phyloP scores from a whole-genome alignment of 2,888 invertebrate species.

The Tridacna crocea region DNA sequence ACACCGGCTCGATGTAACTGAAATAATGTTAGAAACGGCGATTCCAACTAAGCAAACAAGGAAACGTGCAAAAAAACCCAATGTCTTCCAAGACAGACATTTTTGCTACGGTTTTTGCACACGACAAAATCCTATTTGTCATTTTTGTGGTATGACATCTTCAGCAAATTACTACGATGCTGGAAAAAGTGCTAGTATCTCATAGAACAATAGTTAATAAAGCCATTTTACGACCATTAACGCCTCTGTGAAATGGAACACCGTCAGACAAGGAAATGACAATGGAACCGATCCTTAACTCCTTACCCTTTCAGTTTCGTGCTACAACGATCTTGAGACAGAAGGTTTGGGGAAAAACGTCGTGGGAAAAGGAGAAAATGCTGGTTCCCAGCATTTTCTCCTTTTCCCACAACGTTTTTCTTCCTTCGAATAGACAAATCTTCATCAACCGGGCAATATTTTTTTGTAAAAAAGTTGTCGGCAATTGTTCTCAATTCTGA shows the following conservation, averaged over 20 bases:
- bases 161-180: background rate
- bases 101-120: background rate
- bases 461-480: too few relatives aligned
- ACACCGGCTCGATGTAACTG: too few relatives aligned
- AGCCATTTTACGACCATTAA: constrained; percentile 26
- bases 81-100: too few relatives aligned
- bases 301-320: too few relatives aligned
- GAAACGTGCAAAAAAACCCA: too few relatives aligned
- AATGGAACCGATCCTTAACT: background rate
- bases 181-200: background rate
- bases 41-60: too few relatives aligned
- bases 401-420: background rate
- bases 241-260: background rate
- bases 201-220: constrained; percentile 14
- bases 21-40: too few relatives aligned
- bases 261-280: background rate
- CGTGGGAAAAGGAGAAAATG: background rate
- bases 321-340: too few relatives aligned
- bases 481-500: too few relatives aligned
- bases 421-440: too few relatives aligned
- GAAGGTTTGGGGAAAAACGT: background rate
- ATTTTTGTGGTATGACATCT: background rate
- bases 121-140: background rate
- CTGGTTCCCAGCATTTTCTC: background rate
- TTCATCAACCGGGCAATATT: too few relatives aligned